Conservation (phyloP, 2,888 invertebrate species). For the Rotaria macrura region DNA sequence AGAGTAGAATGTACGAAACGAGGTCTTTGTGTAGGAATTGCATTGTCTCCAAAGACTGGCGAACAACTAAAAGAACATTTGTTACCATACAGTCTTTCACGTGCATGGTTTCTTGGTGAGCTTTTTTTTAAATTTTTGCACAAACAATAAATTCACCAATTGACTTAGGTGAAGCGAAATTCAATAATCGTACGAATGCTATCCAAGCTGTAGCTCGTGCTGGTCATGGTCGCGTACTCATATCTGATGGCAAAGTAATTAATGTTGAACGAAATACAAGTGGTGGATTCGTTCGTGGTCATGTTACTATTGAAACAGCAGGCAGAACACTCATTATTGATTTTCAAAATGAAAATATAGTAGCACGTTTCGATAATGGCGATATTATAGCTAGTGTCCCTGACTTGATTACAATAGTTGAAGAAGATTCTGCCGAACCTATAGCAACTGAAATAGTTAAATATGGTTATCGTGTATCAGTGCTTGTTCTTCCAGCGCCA, state of each 20-base stretch:
- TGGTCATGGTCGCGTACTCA: neutral
- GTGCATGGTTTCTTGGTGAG: constrained; percentile 41
- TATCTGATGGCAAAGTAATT: constrained; percentile 34
- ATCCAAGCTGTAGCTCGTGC: neutral
- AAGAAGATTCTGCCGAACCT: constrained; percentile 42
- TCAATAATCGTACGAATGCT: neutral
- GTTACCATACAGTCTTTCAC: constrained; percentile 38
- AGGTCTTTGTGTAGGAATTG: constrained; percentile 40
- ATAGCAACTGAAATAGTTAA: constrained; percentile 41
- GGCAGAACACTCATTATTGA: constrained; percentile 37
- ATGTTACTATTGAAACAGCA: constrained; percentile 37
- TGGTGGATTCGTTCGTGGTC: constrained; percentile 41
- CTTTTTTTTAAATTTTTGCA: no score
- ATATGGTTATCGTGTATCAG: constrained; percentile 42
- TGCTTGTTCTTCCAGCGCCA: constrained; percentile 39
- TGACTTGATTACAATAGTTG: constrained; percentile 42
- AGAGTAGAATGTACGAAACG: constrained; percentile 39
- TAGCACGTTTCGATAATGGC: constrained; percentile 36
- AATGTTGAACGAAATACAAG: constrained; percentile 40
- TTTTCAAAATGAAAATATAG: constrained; percentile 45
- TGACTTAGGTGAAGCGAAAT: neutral
- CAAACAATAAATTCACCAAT: no score
- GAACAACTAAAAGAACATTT: constrained; percentile 37
- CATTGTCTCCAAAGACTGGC: constrained; percentile 36
- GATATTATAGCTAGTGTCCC: constrained; percentile 39